These are phyloP conservation scores for Thaumetopoea pityocampa DNA, from an alignment of 1,140 invertebrate genomes.

Conservation along the genomic window DNA sequence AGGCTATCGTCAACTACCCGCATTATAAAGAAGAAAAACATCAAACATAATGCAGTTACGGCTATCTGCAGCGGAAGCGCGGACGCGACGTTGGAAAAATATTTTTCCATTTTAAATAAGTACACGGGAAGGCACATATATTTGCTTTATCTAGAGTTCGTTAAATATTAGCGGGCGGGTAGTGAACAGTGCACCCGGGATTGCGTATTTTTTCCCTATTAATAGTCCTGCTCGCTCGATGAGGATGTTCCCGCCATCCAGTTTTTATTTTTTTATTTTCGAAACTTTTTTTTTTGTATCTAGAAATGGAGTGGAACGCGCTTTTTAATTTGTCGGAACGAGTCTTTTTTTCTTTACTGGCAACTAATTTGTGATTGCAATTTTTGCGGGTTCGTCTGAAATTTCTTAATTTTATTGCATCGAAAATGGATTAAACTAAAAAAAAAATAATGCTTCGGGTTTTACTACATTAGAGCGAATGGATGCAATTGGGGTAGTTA, in stretches of 20 bases:
- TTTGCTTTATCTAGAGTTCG: conserved; percentile 60
- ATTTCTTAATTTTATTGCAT: too few relatives aligned
- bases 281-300: conserved; percentile 29
- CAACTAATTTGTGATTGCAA: too few relatives aligned
- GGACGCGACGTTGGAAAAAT: conserved; percentile 47
- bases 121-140: conserved; percentile 59
- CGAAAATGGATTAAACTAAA: too few relatives aligned
- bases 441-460: too few relatives aligned
- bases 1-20: conserved; percentile 13
- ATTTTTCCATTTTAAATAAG: conserved; percentile 68
- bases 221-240: conserved; percentile 33
- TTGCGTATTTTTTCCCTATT: conserved; percentile 47
- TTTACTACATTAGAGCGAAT: too few relatives aligned
- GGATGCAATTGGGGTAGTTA: too few relatives aligned
- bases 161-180: conserved; percentile 60
- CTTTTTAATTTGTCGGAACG: conserved; percentile 31
- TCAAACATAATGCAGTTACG: conserved; percentile 25
- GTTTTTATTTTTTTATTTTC: conserved; percentile 35
- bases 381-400: too few relatives aligned
- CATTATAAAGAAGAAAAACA: conserved; percentile 22
- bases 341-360: conserved; percentile 13
- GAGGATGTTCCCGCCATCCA: conserved; percentile 22
- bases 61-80: conserved; percentile 19
- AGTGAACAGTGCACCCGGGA: conserved; percentile 38
- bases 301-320: conserved; percentile 34